Percentiles rank a stretch among this genome's conserved stretches.
phyloP scores from a whole-genome alignment of 64 coral and sea anemone genomes.

The Pachyseris speciosa region DNA sequence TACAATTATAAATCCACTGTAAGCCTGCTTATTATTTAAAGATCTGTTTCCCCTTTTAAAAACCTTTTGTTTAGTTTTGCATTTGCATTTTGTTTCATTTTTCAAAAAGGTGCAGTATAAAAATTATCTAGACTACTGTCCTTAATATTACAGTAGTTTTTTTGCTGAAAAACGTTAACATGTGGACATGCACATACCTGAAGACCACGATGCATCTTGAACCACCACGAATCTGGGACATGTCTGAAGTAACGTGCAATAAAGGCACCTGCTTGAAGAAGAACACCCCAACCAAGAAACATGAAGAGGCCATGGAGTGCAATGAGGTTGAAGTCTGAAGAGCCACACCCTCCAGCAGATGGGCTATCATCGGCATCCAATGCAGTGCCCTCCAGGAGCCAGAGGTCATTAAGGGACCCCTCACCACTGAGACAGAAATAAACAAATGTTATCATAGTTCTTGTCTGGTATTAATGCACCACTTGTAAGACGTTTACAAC shows the following conservation, averaged over 20 bases:
- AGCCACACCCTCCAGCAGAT: constrained; percentile 67
- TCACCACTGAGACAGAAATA: not conserved
- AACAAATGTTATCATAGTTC: not conserved
- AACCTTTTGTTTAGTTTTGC: too few species aligned
- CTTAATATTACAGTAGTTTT: too few species aligned
- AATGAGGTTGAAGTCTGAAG: constrained; percentile 76
- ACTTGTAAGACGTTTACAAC: too few species aligned
- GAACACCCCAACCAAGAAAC: constrained; percentile 96
- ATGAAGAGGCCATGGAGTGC: constrained; percentile 96
- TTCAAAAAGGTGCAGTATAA: too few species aligned
- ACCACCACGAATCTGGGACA: constrained; percentile 93
- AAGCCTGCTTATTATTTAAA: too few species aligned
- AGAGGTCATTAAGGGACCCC: constrained; percentile 74
- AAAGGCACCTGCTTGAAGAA: constrained; percentile 90
- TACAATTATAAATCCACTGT: not conserved
- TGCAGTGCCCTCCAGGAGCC: constrained; percentile 80
- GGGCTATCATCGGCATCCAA: constrained; percentile 60
- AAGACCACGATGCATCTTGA: constrained; percentile 94
- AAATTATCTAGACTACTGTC: too few species aligned
- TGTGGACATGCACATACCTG: constrained; percentile 61
- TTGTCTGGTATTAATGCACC: not conserved
- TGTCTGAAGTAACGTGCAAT: constrained; percentile 94
- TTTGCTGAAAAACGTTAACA: too few species aligned
- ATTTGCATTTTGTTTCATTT: too few species aligned
- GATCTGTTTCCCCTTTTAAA: not conserved